Evolutionary conservation across 2,797 vertebrate genomes (phyloP), one percentile per base, ranked within the genome.

Genomic region (Lophotriccus pileatus): DNA sequence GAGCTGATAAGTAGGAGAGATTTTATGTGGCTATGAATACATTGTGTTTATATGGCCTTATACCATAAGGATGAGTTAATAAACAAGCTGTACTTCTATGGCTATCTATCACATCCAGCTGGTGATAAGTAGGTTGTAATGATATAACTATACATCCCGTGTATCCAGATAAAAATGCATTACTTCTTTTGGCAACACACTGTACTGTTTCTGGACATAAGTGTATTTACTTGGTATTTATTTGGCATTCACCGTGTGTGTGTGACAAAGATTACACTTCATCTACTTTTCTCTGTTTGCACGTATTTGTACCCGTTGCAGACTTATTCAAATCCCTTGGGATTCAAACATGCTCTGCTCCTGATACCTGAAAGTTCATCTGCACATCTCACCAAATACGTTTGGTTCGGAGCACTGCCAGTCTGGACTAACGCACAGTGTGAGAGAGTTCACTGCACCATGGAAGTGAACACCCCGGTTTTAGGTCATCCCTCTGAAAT

Each of bases 81-180:
- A 89, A 95, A 94, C 39, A 79, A 89, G 67, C 76, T 55, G 18
- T 37, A 12, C 79, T 87, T 84, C 37, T 14, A 39, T 13, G 32
- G 87, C 44, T 96, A 91, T 93, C 92, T 95, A 91, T 78, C 73
- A 69, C 66, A 89, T 66, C 66, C 91, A 87, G 72, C 58, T 95
- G 78, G 58, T 22, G 17, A 30, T 75, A 91, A 90, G 62, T 25
- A 64, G 32, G 8, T 36, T 87, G 81, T 58, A 93, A 77, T 39
- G n/a, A 60, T 49, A 66, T 10, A 64, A 83, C 64, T 58, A 46
- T 30, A 90, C 50, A 88, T 53, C 78, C 73, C 75, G 53, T 46
- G 66, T 56, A 87, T 41, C 70, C 75, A 84, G 75, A 84, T 85
- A 89, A 27, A 88, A 90, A 63, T 37, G 27, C 43, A 37, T 58